A percentile compares a stretch with the other conserved stretches of the same genome.
phyloP scores from a whole-genome alignment of 2,113 vertebrate genomes.

The Hippocampus abdominalis region DNA sequence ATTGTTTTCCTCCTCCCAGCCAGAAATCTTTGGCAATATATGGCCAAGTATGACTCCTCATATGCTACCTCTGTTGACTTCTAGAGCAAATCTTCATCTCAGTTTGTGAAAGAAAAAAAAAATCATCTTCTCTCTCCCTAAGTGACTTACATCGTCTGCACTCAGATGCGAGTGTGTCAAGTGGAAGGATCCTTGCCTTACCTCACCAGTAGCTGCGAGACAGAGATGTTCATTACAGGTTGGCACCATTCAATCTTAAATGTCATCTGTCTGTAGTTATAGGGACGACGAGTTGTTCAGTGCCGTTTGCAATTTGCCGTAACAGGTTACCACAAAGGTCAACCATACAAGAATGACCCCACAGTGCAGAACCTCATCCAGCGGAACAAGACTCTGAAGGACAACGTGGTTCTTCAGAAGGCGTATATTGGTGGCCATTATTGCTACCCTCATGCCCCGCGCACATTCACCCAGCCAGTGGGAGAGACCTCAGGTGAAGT shows the following conservation, averaged over 20 bases:
- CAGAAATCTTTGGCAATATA: slow-evolving; percentile 85
- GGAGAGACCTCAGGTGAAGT: slow-evolving; percentile 70
- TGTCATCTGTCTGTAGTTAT: not conserved
- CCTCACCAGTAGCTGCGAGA: slow-evolving; percentile 88
- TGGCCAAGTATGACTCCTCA: slow-evolving; percentile 76
- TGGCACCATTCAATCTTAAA: not conserved
- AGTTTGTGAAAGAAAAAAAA: not conserved
- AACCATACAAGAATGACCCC: slow-evolving; percentile 76
- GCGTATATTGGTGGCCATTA: slow-evolving; percentile 82
- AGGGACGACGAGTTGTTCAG: not conserved
- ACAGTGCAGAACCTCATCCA: slow-evolving; percentile 83
- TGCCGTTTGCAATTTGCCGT: not conserved
- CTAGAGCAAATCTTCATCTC: not conserved
- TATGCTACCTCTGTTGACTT: not conserved
- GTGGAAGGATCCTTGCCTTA: slow-evolving; percentile 68
- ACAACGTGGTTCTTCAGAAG: slow-evolving; percentile 73
- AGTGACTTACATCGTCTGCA: slow-evolving; percentile 85
- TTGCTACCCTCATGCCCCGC: slow-evolving; percentile 77
- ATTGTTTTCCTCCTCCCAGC: slow-evolving; percentile 89
- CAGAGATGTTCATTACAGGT: slow-evolving; percentile 83
- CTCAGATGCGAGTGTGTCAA: slow-evolving; percentile 85
- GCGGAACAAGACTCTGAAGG: slow-evolving; percentile 79
- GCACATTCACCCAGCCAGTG: slow-evolving; percentile 71
- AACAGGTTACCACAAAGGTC: slow-evolving; percentile 80
- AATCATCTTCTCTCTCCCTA: slow-evolving; percentile 7